phyloP scores from a whole-genome alignment of 2,888 invertebrate species.

The Eilema caniola region DNA sequence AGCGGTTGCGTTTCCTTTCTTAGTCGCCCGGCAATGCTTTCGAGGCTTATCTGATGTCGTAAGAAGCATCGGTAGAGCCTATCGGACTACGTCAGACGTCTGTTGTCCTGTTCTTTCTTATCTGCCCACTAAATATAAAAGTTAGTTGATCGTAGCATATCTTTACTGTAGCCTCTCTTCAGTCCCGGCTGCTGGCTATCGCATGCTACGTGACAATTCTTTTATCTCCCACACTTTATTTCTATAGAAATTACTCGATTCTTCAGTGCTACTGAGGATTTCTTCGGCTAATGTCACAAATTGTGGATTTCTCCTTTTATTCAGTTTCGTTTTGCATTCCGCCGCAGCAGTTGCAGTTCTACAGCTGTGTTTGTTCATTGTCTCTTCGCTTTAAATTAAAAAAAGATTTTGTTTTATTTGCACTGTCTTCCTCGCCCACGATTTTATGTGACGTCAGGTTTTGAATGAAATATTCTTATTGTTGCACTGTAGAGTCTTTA shows the following conservation, averaged over 20 bases:
- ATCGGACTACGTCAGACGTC: conserved; percentile 69
- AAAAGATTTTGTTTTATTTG: conserved; percentile 77
- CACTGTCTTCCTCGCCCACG: conserved; percentile 79
- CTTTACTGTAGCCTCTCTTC: conserved; percentile 56
- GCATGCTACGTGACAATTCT: conserved; percentile 79
- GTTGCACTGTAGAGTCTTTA: conserved; percentile 71
- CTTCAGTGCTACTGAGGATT: conserved; percentile 71
- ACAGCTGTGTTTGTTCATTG: conserved; percentile 86
- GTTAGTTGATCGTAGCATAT: conserved; percentile 54
- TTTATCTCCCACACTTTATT: conserved; percentile 77
- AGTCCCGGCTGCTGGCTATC: conserved; percentile 68
- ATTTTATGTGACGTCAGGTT: conserved; percentile 85
- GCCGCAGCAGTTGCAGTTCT: too few species aligned
- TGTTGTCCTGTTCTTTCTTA: conserved; percentile 66
- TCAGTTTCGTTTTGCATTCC: conserved; percentile 83
- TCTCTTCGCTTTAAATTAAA: conserved; percentile 82
- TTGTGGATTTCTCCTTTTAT: conserved; percentile 72
- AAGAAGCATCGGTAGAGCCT: conserved; percentile 67
- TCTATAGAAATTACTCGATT: conserved; percentile 77
- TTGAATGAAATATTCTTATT: conserved; percentile 83
- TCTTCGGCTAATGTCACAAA: conserved; percentile 68
- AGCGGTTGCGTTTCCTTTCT: conserved; percentile 70
- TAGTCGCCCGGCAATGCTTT: conserved; percentile 62
- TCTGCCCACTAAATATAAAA: conserved; percentile 71
- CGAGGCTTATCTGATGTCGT: conserved; percentile 77